Evolutionary conservation across 1,140 invertebrate genomes (phyloP), one percentile per base, ranked within the genome.

Genomic region (Anastrepha obliqua): DNA sequence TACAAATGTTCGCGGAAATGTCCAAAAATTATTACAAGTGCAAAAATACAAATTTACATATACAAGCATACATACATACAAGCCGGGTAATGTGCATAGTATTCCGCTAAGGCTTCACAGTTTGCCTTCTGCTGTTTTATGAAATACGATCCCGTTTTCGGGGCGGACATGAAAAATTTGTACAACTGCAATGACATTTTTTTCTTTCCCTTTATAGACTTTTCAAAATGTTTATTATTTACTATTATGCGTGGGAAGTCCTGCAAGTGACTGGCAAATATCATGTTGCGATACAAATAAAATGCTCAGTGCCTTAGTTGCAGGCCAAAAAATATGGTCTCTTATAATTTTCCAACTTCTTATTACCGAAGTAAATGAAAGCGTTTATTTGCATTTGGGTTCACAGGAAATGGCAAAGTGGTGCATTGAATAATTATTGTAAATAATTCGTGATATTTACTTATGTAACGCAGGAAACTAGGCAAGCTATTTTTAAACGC

Each of bases 191-290:
- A 29, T 29, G 29, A 29, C 29, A 29, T 29, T 29, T 29, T 29
- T 29, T 29, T 29, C 29, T 29, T 29, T 29, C 29, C 3, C 11
- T 2, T 9, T 1, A 64, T 9, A 2, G 17, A 20, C 4, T n/a
- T 64, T 20, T 64, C 20, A 20, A 20, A 20, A 13, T 67, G 65
- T 67, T 67, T 67, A 67, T 67, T 67, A 67, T 67, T 67, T 15
- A 15, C 29, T 42, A 67, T 13, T 67, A 11, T 67, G 65, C 11
- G 65, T 67, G 65, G 65, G 65, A 67, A 67, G 65, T 67, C 39
- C 9, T 67, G 65, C 65, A 15, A 67, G 29, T 15, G 65, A 42
- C 65, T 39, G 2, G 8, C 39, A 42, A 67, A 67, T 67, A 67
- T 67, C 11, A 67, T 67, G 65, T 67, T 67, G 65, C 65, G 39